phyloP scores from a whole-genome alignment of 2,797 vertebrate species.

The Typhlichthys subterraneus region DNA sequence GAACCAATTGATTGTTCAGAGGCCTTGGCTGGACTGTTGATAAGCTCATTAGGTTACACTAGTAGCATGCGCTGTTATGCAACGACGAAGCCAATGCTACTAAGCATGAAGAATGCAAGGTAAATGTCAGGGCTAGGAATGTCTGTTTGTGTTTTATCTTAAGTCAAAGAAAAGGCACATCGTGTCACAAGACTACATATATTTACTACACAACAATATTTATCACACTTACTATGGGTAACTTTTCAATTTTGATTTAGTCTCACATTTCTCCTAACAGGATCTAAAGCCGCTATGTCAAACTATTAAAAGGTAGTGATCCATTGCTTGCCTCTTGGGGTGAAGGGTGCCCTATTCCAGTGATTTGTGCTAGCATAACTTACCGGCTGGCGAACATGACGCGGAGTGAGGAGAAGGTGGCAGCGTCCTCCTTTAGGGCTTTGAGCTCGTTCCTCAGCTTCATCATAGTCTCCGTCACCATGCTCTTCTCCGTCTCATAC shows the following conservation, averaged over 20 bases:
- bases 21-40: constrained; percentile 30
- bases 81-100: constrained; percentile 33
- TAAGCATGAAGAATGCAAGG: constrained; percentile 20
- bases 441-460: constrained; percentile 87
- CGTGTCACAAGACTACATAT: background rate
- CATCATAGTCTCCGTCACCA: constrained; percentile 86
- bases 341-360: background rate
- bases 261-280: too few species aligned
- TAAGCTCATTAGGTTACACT: constrained; percentile 72
- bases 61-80: constrained; percentile 35
- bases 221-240: too few species aligned
- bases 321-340: too few species aligned
- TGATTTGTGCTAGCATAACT: background rate
- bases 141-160: background rate
- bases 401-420: constrained; percentile 85
- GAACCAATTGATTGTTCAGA: constrained; percentile 63
- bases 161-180: background rate
- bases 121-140: background rate
- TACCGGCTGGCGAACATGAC: constrained; percentile 89
- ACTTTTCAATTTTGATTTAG: too few species aligned
- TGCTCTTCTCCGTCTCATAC: constrained; percentile 85
- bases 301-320: too few species aligned
- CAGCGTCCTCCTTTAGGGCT: constrained; percentile 86
- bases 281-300: too few species aligned
- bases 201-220: background rate